Conservation (phyloP, 2,113 vertebrate genomes). For the Paracanthobrama guichenoti region DNA sequence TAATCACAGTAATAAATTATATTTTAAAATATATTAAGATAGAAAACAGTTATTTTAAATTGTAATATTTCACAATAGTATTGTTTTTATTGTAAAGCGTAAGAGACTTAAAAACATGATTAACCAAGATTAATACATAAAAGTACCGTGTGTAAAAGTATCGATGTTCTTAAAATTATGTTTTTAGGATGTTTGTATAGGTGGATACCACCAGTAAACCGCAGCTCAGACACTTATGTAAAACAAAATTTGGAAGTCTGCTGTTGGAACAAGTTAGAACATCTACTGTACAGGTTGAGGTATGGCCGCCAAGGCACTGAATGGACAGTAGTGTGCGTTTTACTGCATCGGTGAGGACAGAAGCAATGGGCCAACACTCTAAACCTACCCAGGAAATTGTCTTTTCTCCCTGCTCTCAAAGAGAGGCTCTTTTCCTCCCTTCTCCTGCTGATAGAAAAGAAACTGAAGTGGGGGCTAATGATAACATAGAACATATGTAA, state of each 20-base stretch:
- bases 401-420: slow-evolving; percentile 40
- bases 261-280: slow-evolving; percentile 7
- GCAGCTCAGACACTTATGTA: background rate
- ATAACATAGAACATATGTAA: slow-evolving; percentile 53
- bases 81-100: background rate
- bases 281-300: slow-evolving; percentile 16
- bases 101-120: background rate
- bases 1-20: background rate
- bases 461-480: slow-evolving; percentile 52
- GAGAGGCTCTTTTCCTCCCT: background rate
- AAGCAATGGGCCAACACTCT: slow-evolving; percentile 25
- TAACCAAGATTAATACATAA: background rate
- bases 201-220: slow-evolving; percentile 3
- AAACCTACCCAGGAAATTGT: slow-evolving; percentile 57
- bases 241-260: slow-evolving; percentile 30
- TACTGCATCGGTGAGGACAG: slow-evolving; percentile 33
- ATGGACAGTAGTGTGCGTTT: slow-evolving; percentile 52
- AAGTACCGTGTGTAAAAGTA: background rate
- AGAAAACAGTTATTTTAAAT: background rate
- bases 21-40: background rate
- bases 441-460: slow-evolving; percentile 53
- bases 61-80: background rate
- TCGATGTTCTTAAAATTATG: too few relatives aligned
- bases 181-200: background rate
- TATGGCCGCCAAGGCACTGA: slow-evolving; percentile 40